phyloP scores from a whole-genome alignment of 2,888 invertebrate genomes.

The Eilema griseolum region DNA sequence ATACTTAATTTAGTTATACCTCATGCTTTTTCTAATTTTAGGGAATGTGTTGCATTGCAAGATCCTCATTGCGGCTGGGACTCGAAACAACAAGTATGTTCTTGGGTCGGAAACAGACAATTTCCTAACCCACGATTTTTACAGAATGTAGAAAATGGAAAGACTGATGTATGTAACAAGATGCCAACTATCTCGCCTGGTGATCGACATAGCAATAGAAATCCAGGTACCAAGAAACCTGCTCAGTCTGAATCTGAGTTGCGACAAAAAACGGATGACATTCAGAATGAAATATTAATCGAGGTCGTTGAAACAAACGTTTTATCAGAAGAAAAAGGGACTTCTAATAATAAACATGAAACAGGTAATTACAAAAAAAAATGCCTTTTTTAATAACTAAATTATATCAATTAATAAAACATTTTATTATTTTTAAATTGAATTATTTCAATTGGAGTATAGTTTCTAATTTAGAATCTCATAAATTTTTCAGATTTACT shows the following conservation, averaged over 20 bases:
- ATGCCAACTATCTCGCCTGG: conserved; percentile 77
- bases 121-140: conserved; percentile 89
- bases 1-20: neutral
- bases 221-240: conserved; percentile 81
- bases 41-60: conserved; percentile 95
- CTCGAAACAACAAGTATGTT: conserved; percentile 88
- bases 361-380: conserved; percentile 67
- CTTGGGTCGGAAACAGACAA: conserved; percentile 85
- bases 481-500: conserved; percentile 71
- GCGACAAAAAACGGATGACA: conserved; percentile 85
- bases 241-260: conserved; percentile 80
- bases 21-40: conserved; percentile 72
- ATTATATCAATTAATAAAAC: neutral
- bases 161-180: conserved; percentile 87
- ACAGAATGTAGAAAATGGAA: conserved; percentile 91
- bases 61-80: conserved; percentile 99
- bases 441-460: conserved; percentile 3
- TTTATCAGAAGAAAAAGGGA: conserved; percentile 84
- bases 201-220: conserved; percentile 77
- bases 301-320: conserved; percentile 89
- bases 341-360: conserved; percentile 82
- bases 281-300: conserved; percentile 89
- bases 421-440: neutral
- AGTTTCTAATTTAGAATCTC: neutral
- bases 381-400: neutral